Conservation (phyloP, 2,797 vertebrate genomes). For the Oophaga sylvatica region DNA sequence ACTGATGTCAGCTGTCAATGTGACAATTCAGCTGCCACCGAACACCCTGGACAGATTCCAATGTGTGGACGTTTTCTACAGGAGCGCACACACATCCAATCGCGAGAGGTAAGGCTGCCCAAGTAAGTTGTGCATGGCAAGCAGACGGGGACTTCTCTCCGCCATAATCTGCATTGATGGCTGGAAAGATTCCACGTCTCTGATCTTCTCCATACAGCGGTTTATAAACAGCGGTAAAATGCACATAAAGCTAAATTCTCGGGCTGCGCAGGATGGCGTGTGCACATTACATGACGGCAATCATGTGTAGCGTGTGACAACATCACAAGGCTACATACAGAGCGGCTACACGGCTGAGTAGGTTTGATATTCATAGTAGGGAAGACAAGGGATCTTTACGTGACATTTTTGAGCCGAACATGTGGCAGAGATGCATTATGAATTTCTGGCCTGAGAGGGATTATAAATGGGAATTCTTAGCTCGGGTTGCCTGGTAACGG, state of each 20-base stretch:
- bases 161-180: not conserved
- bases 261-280: too few relatives aligned
- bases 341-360: not conserved
- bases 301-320: not conserved
- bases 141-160: not conserved
- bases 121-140: not conserved
- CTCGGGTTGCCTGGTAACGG: slow-evolving; percentile 67
- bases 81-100: not conserved
- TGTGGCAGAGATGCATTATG: slow-evolving; percentile 55
- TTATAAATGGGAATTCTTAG: slow-evolving; percentile 53
- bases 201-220: not conserved
- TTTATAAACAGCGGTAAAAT: too few relatives aligned
- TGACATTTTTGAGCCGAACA: slow-evolving; percentile 51
- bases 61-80: not conserved
- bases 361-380: not conserved
- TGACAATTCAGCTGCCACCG: not conserved
- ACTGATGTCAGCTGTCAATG: not conserved
- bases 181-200: not conserved
- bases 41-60: not conserved
- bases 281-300: not conserved
- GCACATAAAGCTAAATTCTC: too few relatives aligned
- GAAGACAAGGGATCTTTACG: slow-evolving; percentile 17
- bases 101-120: not conserved
- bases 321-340: not conserved
- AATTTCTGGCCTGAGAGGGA: slow-evolving; percentile 59